phyloP scores from a whole-genome alignment of 2,113 vertebrate genomes.

The Nannobrachium achirus region DNA sequence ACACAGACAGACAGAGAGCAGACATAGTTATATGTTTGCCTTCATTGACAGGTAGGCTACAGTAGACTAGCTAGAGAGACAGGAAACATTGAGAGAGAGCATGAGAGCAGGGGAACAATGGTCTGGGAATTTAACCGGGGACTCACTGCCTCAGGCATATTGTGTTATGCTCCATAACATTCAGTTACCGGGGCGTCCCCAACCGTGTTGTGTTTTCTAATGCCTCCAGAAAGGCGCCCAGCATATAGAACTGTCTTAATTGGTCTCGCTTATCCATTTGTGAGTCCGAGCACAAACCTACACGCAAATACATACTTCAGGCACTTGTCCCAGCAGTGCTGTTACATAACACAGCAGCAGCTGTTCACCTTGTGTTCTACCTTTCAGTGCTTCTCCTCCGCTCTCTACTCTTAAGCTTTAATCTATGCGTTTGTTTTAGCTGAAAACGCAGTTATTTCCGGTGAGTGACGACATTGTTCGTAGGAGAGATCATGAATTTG shows the following conservation, averaged over 20 bases:
- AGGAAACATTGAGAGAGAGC: constrained; percentile 1
- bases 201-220: constrained; percentile 32
- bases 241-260: not conserved
- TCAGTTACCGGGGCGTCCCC: too few species aligned
- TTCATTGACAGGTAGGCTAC: too few species aligned
- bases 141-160: too few species aligned
- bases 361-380: not conserved
- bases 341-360: constrained; percentile 31
- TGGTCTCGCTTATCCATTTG: not conserved
- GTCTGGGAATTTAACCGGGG: not conserved
- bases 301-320: not conserved
- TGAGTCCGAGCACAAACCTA: not conserved
- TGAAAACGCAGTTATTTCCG: too few species aligned
- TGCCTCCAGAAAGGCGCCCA: constrained; percentile 4
- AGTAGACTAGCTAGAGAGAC: too few species aligned
- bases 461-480: too few species aligned
- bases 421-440: too few species aligned
- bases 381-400: constrained; percentile 6
- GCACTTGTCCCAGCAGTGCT: not conserved
- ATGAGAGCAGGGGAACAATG: not conserved
- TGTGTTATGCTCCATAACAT: too few species aligned
- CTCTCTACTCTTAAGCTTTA: constrained; percentile 8
- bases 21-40: too few species aligned
- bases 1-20: too few species aligned
- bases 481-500: too few species aligned